Evolutionary conservation across 1,140 invertebrate species (phyloP).

Genomic region (Prorops nasuta): DNA sequence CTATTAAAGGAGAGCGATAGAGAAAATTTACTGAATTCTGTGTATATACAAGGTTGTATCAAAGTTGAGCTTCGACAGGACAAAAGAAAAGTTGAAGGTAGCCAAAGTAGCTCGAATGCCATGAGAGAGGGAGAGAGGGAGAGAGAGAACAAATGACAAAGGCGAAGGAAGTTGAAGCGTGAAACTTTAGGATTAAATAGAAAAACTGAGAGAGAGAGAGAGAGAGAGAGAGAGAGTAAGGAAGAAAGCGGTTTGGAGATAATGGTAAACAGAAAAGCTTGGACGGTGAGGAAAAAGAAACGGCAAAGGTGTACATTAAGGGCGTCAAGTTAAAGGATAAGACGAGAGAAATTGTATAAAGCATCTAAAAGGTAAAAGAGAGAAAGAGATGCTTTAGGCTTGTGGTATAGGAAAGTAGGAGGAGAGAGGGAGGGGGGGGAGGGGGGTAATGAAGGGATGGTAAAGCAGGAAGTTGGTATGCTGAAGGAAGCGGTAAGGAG

Average conservation of each 20-base stretch:
- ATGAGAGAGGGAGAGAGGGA: background rate
- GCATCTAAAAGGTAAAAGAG: constrained; percentile 2
- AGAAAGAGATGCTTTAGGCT: background rate
- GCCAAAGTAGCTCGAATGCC: background rate
- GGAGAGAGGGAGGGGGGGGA: constrained; percentile 9
- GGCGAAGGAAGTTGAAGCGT: background rate
- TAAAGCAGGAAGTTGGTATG: no score
- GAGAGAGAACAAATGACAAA: background rate
- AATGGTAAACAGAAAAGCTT: constrained; percentile 7
- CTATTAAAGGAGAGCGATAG: no score
- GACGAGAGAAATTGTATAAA: constrained; percentile 10
- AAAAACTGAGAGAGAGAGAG: background rate
- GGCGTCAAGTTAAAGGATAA: no score
- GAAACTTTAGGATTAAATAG: no score
- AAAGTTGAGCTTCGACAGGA: no score
- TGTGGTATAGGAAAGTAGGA: background rate
- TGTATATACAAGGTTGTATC: no score
- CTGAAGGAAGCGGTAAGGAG: no score
- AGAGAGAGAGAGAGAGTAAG: background rate
- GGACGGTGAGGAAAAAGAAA: background rate
- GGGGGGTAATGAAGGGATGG: no score
- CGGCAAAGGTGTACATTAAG: background rate
- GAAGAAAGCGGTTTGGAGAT: constrained; percentile 9
- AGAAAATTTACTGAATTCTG: no score
- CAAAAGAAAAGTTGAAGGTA: background rate